phyloP scores from a whole-genome alignment of 2,113 vertebrate genomes.

The Ceyx melanurus region DNA sequence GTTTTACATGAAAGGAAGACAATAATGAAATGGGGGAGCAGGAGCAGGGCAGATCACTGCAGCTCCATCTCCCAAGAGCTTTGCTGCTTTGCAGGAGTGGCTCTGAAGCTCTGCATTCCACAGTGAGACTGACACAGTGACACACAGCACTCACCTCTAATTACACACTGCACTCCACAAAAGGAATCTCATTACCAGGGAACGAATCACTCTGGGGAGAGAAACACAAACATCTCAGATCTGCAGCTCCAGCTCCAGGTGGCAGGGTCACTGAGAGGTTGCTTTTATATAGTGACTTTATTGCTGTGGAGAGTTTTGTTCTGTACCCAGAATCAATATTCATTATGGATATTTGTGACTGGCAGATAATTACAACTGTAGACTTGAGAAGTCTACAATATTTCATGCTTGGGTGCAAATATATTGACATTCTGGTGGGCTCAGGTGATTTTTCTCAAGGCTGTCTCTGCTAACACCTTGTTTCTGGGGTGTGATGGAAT shows the following conservation, averaged over 20 bases:
- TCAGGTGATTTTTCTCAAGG: neutral
- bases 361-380: neutral
- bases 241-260: neutral
- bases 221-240: neutral
- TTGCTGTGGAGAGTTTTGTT: neutral
- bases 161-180: neutral
- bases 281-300: neutral
- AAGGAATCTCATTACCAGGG: neutral
- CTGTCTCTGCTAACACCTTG: neutral
- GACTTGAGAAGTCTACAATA: neutral
- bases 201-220: neutral
- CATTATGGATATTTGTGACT: neutral
- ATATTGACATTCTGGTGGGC: neutral
- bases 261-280: neutral
- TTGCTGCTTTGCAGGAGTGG: neutral
- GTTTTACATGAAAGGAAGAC: neutral
- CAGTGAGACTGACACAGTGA: neutral
- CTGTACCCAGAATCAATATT: neutral
- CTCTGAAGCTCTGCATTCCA: neutral
- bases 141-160: neutral
- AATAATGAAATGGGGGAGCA: neutral
- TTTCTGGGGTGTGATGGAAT: neutral
- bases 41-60: neutral
- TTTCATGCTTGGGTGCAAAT: neutral
- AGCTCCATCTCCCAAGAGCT: neutral